phyloP scores from a whole-genome alignment of 2,888 invertebrate genomes.

The Drosophila pullipes region DNA sequence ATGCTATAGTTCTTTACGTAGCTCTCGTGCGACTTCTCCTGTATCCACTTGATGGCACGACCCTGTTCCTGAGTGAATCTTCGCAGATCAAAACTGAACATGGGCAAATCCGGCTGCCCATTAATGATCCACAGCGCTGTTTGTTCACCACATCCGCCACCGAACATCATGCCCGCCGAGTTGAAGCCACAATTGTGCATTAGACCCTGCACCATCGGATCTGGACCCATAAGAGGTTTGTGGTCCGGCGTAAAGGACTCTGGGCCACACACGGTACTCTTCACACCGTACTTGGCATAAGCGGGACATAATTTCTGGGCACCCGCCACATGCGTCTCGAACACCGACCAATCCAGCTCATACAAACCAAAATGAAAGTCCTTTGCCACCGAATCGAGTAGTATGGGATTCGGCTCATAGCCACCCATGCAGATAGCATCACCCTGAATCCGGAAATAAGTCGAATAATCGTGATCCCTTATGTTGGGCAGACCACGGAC shows the following conservation, averaged over 20 bases:
- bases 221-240: conserved; percentile 93
- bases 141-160: conserved; percentile 94
- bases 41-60: conserved; percentile 90
- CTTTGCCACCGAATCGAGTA: conserved; percentile 91
- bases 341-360: conserved; percentile 94
- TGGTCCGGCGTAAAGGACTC: conserved; percentile 97
- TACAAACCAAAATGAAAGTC: conserved; percentile 94
- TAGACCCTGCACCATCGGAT: conserved; percentile 89
- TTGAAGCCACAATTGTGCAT: conserved; percentile 96
- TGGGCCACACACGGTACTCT: conserved; percentile 95
- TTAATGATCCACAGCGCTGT: conserved; percentile 93
- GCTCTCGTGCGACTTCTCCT: conserved; percentile 94
- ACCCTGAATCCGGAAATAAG: conserved; percentile 94
- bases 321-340: conserved; percentile 90
- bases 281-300: conserved; percentile 91
- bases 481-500: conserved; percentile 92
- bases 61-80: conserved; percentile 92
- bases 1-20: conserved; percentile 94
- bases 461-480: conserved; percentile 93
- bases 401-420: conserved; percentile 93
- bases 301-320: conserved; percentile 91
- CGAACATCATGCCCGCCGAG: conserved; percentile 96
- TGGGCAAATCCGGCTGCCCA: conserved; percentile 93
- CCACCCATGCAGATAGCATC: conserved; percentile 94
- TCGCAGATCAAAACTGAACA: conserved; percentile 94